Percentiles rank a stretch among this genome's conserved stretches.
Conservation (phyloP, 2,113 vertebrate species). For the Petroica traversi region DNA sequence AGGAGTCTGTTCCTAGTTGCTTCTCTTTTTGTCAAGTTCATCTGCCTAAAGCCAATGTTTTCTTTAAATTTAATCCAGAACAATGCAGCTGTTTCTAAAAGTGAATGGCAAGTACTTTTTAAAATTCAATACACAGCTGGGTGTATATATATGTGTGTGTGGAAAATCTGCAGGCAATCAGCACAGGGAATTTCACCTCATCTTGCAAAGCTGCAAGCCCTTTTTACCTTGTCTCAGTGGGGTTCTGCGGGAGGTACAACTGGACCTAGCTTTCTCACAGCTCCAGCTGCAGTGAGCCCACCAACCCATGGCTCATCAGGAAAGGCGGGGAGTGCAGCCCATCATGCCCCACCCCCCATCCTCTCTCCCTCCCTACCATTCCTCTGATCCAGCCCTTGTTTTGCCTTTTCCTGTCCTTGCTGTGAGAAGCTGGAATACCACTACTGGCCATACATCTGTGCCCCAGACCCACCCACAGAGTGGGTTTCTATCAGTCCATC, state of each 20-base stretch:
- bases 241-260: background rate
- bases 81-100: background rate
- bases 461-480: background rate
- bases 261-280: background rate
- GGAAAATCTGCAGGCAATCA: background rate
- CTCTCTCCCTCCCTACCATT: background rate
- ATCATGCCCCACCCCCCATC: fast-evolving
- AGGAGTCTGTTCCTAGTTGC: background rate
- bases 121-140: background rate
- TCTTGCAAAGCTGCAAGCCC: background rate
- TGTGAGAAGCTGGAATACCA: background rate
- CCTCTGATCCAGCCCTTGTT: background rate
- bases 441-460: fast-evolving
- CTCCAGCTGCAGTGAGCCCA: background rate
- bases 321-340: background rate
- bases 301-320: fast-evolving
- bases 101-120: background rate
- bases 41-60: background rate
- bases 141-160: background rate
- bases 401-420: background rate
- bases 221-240: background rate
- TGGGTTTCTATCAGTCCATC: background rate
- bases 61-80: background rate
- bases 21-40: background rate
- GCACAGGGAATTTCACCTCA: background rate